Percentiles rank a stretch among this genome's conserved stretches.
These are phyloP conservation scores for Bacillus rossius DNA, from an alignment of 1,140 invertebrate species.

Conservation along the genomic window DNA sequence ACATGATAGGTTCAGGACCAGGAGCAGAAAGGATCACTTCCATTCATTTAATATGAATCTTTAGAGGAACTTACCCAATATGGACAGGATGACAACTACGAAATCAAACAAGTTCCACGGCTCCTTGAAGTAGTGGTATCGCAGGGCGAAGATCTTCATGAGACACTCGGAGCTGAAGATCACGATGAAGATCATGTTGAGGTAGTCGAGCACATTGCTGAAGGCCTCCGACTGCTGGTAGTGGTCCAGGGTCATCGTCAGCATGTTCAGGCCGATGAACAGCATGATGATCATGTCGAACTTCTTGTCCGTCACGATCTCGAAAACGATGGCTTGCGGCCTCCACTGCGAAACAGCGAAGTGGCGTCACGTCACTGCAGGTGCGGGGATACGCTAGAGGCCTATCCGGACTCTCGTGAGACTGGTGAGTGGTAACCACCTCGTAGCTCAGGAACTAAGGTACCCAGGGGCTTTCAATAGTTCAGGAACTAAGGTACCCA, in stretches of 20 bases:
- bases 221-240: slow-evolving; percentile 83
- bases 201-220: slow-evolving; percentile 76
- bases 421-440: not conserved
- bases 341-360: slow-evolving; percentile 63
- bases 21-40: not conserved
- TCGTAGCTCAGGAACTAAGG: too few species aligned
- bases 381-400: not conserved
- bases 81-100: slow-evolving; percentile 97
- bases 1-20: too few species aligned
- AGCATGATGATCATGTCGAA: slow-evolving; percentile 99
- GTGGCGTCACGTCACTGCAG: not conserved
- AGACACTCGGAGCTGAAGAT: slow-evolving; percentile 97
- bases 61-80: slow-evolving; percentile 70
- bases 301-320: slow-evolving; percentile 96
- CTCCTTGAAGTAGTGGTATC: slow-evolving; percentile 98
- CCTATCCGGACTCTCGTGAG: not conserved
- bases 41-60: slow-evolving; percentile 19
- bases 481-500: too few species aligned
- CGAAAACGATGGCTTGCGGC: slow-evolving; percentile 93
- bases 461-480: too few species aligned
- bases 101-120: slow-evolving; percentile 99
- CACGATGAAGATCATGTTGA: slow-evolving; percentile 97
- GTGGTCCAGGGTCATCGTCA: slow-evolving; percentile 97
- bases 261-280: slow-evolving; percentile 97
- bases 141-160: slow-evolving; percentile 93